Evolutionary conservation across 1,140 invertebrate species (phyloP).

Genomic region (Cherax destructor): DNA sequence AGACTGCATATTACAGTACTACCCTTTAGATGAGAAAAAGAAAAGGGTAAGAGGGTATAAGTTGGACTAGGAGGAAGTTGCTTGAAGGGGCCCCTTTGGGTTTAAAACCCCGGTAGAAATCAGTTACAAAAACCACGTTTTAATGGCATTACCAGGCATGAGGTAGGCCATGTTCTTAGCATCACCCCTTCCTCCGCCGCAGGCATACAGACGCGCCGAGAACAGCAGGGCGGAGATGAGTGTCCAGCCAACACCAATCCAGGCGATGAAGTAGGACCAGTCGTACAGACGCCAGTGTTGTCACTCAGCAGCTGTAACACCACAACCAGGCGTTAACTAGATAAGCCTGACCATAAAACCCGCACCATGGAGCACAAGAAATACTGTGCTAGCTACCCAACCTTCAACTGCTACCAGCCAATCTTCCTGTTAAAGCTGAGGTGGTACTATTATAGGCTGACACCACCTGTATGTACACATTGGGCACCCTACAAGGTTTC

Average conservation of each 20-base stretch:
- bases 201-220: conserved; percentile 93
- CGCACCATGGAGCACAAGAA: conserved; percentile 7
- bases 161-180: conserved; percentile 97
- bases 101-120: background rate
- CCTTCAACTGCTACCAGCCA: conserved; percentile 1
- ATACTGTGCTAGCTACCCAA: conserved; percentile 6
- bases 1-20: background rate
- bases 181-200: conserved; percentile 92
- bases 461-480: background rate
- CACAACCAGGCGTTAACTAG: conserved; percentile 53
- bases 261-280: conserved; percentile 96
- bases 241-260: conserved; percentile 93
- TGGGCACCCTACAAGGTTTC: background rate
- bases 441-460: conserved; percentile 8
- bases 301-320: conserved; percentile 87
- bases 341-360: background rate
- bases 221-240: conserved; percentile 92
- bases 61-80: background rate
- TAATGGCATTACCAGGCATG: conserved; percentile 88
- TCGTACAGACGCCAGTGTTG: conserved; percentile 91
- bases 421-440: conserved; percentile 22
- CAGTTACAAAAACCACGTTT: conserved; percentile 4
- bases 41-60: background rate
- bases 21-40: background rate
- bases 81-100: background rate